Evolutionary conservation across 2,113 vertebrate genomes (phyloP).

Genomic region (Clupea harengus): DNA sequence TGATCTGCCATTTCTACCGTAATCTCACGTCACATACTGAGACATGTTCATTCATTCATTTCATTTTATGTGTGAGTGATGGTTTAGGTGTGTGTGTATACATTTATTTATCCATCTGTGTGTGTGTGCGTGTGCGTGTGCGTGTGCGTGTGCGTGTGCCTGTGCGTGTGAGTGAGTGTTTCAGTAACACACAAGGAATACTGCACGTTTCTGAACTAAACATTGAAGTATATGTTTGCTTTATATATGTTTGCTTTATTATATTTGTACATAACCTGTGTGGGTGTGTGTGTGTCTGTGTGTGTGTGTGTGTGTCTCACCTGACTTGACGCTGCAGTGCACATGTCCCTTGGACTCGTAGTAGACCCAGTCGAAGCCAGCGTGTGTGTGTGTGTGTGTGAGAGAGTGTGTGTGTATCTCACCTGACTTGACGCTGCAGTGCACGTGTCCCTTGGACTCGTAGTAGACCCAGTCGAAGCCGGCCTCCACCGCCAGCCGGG

Average conservation of each 20-base stretch:
- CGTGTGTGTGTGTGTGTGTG: constrained; percentile 36
- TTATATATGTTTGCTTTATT: too few relatives aligned
- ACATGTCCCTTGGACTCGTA: constrained; percentile 91
- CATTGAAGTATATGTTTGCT: too few relatives aligned
- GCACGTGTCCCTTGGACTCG: constrained; percentile 88
- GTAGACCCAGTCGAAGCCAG: constrained; percentile 92
- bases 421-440: constrained; percentile 97
- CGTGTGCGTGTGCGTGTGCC: too few relatives aligned
- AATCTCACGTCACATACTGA: too few relatives aligned
- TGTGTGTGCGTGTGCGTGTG: neutral
- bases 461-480: constrained; percentile 95
- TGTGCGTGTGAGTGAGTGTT: neutral
- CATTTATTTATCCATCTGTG: neutral
- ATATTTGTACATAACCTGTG: too few relatives aligned
- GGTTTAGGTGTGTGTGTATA: too few relatives aligned
- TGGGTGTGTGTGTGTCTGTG: too few relatives aligned
- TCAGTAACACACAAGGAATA: too few relatives aligned
- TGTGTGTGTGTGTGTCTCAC: constrained; percentile 59
- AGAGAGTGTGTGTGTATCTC: constrained; percentile 16
- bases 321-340: constrained; percentile 95
- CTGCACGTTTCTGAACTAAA: too few relatives aligned
- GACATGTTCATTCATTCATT: too few relatives aligned
- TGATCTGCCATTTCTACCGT: neutral
- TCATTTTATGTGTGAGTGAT: too few relatives aligned
- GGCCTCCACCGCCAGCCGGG: constrained; percentile 86